phyloP scores from a whole-genome alignment of 2,888 invertebrate species.

The Agriopis leucophaearia region DNA sequence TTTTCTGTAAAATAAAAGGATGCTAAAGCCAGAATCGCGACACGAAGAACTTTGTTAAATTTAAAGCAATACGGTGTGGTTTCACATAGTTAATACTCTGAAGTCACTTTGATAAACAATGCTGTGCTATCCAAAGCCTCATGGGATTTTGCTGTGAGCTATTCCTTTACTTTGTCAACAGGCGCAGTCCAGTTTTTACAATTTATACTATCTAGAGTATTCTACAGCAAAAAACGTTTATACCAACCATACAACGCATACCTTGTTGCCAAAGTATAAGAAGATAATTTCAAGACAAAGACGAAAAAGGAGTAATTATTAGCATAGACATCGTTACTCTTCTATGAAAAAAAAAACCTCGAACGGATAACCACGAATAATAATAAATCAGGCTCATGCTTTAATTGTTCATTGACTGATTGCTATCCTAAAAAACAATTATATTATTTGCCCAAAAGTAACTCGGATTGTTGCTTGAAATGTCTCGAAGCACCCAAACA shows the following conservation, averaged over 20 bases:
- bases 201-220: neutral
- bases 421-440: neutral
- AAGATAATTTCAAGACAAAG: neutral
- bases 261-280: neutral
- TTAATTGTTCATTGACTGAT: neutral
- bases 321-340: neutral
- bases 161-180: neutral
- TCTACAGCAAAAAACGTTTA: neutral
- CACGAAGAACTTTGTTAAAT: neutral
- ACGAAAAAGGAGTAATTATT: too few species aligned
- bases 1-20: neutral
- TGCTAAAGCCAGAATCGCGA: neutral
- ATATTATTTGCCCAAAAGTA: neutral
- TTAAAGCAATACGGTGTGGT: neutral
- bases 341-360: neutral
- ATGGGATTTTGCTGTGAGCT: neutral
- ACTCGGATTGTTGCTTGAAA: neutral
- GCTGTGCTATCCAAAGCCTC: neutral
- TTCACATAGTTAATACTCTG: neutral
- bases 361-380: too few species aligned
- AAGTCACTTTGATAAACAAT: neutral
- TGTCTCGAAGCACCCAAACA: conserved; percentile 1
- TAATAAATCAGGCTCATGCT: neutral
- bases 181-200: neutral
- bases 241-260: too few species aligned